Evolutionary conservation across 2,888 invertebrate genomes (phyloP), one percentile per base, ranked within the genome.

Genomic region (Luffia ferchaultella): DNA sequence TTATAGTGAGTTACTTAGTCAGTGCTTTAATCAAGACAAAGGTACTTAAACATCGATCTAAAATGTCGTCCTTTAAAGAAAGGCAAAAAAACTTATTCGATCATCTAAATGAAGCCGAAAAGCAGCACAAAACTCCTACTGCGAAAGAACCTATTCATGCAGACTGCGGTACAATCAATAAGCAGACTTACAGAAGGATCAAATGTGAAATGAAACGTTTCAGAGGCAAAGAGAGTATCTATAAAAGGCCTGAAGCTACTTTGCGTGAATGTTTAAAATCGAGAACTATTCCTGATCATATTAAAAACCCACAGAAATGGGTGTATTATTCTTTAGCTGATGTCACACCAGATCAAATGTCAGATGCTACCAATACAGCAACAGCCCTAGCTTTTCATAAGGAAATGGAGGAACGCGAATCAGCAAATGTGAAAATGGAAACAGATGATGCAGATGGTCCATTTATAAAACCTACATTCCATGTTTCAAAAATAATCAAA

Each of bases 231-330:
- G 92, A 93, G 64, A 94, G 93, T 64, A 91, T 94, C 57, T 94
- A 90, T 60, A 93, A 93, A 67, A 86, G 88, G 53, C 90, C 92
- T 1, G 89, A 89, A 61, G 85, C 88, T 16, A 90, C 90, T 1
- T 83, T 89, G 48, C 69, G 73, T 0, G 83, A 86, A 54, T 88
- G 88, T 59, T 70, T 88, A 40, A 85, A 85, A 46, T 74, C 61
- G 16, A 80, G 63, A 65, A 74, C 60, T 50, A 63, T 67, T 53
- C 78, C 71, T 51, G 76, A 66, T 55, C 87, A 88, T 62, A 85
- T 90, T 62, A 87, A 87, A 56, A 90, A 94, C 73, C 95, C 95
- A 15, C 87, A 91, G 54, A 93, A 91, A 64, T 95, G 93, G 92
- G 89, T 87, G 12, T 92, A 89, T 63, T 95, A 96, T 62, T 89